Evolutionary conservation across 2,113 vertebrate species (phyloP), one percentile per base, ranked within the genome.

Genomic region (Romanogobio albipinnatus): DNA sequence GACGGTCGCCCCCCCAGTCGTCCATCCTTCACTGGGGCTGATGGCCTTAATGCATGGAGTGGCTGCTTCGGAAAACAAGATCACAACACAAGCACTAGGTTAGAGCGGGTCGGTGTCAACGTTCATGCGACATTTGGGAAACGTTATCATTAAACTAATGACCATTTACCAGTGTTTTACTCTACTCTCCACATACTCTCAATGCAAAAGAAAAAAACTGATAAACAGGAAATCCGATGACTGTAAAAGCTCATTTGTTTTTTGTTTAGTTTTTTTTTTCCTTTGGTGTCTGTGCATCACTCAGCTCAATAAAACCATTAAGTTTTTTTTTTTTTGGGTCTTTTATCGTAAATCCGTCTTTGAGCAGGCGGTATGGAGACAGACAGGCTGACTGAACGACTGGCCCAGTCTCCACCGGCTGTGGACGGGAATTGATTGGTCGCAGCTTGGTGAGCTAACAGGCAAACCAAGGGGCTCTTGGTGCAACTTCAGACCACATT

Each of bases 1-100:
- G 93, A 99, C 97, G 0, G 97, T 98, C 94, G 97, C 97, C 0
- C 97, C 97, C 0, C 97, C 97, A 0, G 97, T 98, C 68, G 97
- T 98, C 97, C 97, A 98, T 84, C 97, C 97, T 87, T 98, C 97
- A 62, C 97, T 97, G 1, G 97, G 97, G 88, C 97, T 98, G 93
- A 98, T 97, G 91, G 97, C 97, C 89, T 98, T 98, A 93, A 98
- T 98, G 95, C 97, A 98, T 77, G 97, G 97, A 77, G 97, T 97
- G 90, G 97, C 97, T 93, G 97, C 97, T 97, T 95, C 90, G 73
- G 76, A 91, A 86, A 83, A 90, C 73, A 89, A 81, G 75, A 70
- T 74, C 47, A 68, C 49, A 66, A 90, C 89, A 92, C 85, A 90
- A 61, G 76, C 83, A 86, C 71, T 85, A 89, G 84, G 79, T 56